phyloP scores from a whole-genome alignment of 2,797 vertebrate genomes.

The Muraenolepis orangiensis region DNA sequence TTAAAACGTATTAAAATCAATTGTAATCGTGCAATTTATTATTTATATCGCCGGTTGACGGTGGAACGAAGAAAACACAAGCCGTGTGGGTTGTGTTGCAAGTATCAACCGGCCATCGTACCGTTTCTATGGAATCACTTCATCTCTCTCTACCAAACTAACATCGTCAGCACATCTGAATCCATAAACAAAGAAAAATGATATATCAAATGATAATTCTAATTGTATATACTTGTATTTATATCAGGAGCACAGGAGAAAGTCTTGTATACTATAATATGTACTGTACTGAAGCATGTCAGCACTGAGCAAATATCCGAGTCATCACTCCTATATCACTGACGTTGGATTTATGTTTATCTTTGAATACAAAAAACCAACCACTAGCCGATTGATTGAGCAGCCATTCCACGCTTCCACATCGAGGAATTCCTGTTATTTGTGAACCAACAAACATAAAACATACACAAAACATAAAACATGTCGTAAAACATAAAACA shows the following conservation, averaged over 20 bases:
- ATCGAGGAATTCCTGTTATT: not conserved
- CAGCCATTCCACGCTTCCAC: not conserved
- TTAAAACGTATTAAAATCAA: not conserved
- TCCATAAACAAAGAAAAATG: not conserved
- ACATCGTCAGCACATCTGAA: not conserved
- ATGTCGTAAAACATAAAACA: no score
- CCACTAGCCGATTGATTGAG: not conserved
- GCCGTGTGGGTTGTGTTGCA: not conserved
- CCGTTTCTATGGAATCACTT: not conserved
- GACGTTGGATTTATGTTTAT: not conserved
- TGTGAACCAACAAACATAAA: no score
- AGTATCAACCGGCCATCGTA: not conserved
- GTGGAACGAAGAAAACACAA: not conserved
- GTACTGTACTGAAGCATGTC: no score
- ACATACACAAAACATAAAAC: no score
- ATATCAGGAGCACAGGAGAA: no score
- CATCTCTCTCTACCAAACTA: not conserved
- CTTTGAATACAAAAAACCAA: not conserved
- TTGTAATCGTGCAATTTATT: not conserved
- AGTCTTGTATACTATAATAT: no score
- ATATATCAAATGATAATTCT: no score
- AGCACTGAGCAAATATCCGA: no score
- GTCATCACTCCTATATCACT: no score
- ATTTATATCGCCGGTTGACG: not conserved
- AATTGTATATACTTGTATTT: no score